Evolutionary conservation across 2,113 vertebrate genomes (phyloP), one percentile per base, ranked within the genome.

Genomic region (Centropus bengalensis): DNA sequence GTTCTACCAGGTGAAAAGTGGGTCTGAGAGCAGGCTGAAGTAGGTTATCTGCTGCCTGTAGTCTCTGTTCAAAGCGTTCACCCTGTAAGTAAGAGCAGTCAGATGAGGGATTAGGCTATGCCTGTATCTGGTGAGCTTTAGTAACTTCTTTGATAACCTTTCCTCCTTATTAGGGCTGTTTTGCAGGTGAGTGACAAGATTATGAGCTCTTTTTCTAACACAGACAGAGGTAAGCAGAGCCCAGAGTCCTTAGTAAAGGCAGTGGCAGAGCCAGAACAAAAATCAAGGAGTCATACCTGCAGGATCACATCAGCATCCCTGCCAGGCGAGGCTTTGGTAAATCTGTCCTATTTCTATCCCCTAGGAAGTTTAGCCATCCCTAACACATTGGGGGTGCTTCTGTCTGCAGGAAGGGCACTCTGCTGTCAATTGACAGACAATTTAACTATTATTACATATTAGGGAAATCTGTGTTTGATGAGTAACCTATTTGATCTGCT

Each of bases 301-400:
- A 77, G 62, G 66, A 78, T 7, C 47, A 79, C 33, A 9, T 28
- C 19, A 56, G 11, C 28, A 51, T 55, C 47, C 12, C 24, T 66
- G 32, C 7, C 2, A 1, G 4, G 20, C 33, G 32, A 76, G 3
- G 30, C 3, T 82, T 13, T 15, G 0, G 1, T 55, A 67, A 74
- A 51, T 33, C 59, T 80, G n/a, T 24, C 8, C 3, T 12, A 19
- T 38, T 5, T 45, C 22, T 28, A 10, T 44, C 22, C 33, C 33
- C 10, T 32, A 10, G 58, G 42, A 55, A 52, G 20, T 32, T 74
- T 33, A 78, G 24, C 69, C 40, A 59, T 28, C 20, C 12, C 15
- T 51, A 67, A 38, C 8, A 14, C 4, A 4, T 27, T 1, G 0
- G 44, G 26, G 47, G 21, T 0, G 0, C 22, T 67, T 77, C 73